phyloP scores from a whole-genome alignment of 2,797 vertebrate species.

The Schizopygopsis pylzovi region DNA sequence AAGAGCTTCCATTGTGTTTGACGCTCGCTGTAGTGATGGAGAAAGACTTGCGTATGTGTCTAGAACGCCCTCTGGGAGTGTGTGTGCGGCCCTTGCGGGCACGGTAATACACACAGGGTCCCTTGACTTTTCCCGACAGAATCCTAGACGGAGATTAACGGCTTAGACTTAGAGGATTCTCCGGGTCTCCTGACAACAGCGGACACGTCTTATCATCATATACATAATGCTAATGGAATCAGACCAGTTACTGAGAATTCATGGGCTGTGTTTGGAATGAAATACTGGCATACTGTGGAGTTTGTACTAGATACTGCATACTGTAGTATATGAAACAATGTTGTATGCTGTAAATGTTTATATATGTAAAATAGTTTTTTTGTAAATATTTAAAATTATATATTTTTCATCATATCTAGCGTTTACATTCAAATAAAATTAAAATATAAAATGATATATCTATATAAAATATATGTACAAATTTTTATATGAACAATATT shows the following conservation, averaged over 20 bases:
- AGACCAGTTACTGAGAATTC: background rate
- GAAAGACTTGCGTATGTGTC: background rate
- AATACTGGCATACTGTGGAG: background rate
- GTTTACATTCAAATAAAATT: background rate
- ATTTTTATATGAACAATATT: no score
- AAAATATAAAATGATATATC: no score
- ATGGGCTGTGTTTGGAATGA: background rate
- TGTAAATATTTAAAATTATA: background rate
- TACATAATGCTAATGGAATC: constrained; percentile 18
- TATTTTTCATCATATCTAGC: background rate
- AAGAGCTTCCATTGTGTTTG: constrained; percentile 51
- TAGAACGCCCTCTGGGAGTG: constrained; percentile 4
- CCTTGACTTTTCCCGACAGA: constrained; percentile 41
- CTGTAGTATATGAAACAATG: background rate
- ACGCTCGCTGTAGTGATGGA: constrained; percentile 27
- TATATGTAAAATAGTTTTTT: background rate
- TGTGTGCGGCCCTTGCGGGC: background rate
- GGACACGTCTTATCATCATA: constrained; percentile 42
- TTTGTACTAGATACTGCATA: background rate
- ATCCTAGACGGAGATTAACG: constrained; percentile 54
- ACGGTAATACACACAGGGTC: constrained; percentile 42
- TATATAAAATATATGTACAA: no score
- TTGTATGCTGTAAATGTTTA: background rate
- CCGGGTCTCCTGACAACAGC: constrained; percentile 37
- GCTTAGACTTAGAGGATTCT: constrained; percentile 46